phyloP scores from a whole-genome alignment of 2,888 invertebrate species.

The Ptilodon capucinus region DNA sequence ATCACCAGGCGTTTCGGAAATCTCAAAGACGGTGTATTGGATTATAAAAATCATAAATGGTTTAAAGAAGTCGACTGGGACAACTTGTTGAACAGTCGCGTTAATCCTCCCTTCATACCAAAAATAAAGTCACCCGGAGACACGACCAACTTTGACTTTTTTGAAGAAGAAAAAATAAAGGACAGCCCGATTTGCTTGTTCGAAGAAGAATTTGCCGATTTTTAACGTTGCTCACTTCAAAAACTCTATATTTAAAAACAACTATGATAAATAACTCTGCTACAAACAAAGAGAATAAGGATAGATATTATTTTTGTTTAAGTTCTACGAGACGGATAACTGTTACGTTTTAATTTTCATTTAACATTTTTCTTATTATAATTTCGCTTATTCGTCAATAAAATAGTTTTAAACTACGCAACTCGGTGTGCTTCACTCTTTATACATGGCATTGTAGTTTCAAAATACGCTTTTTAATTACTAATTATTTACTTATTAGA shows the following conservation, averaged over 20 bases:
- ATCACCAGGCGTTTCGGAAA: slow-evolving; percentile 89
- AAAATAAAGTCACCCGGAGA: slow-evolving; percentile 84
- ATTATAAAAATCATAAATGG: slow-evolving; percentile 97
- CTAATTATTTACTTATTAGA: no score
- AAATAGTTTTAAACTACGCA: background rate
- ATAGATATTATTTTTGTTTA: slow-evolving; percentile 42
- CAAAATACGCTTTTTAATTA: no score
- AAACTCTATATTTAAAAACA: background rate
- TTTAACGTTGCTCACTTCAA: slow-evolving; percentile 65
- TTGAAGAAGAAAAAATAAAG: slow-evolving; percentile 79
- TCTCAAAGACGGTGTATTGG: slow-evolving; percentile 92
- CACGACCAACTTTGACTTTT: slow-evolving; percentile 87
- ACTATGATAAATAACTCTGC: background rate
- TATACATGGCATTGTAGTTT: no score
- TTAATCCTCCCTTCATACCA: slow-evolving; percentile 86
- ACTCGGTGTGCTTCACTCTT: background rate
- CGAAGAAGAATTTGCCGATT: slow-evolving; percentile 86
- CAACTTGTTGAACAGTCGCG: slow-evolving; percentile 88
- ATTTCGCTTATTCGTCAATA: background rate
- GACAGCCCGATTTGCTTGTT: slow-evolving; percentile 79
- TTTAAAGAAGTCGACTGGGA: slow-evolving; percentile 95
- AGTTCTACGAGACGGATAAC: slow-evolving; percentile 22
- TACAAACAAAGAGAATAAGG: slow-evolving; percentile 25
- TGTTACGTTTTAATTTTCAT: slow-evolving; percentile 17
- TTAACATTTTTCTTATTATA: slow-evolving; percentile 1